These are phyloP conservation scores for Luffia ferchaultella DNA, from an alignment of 2,888 invertebrate genomes.

Conservation along the genomic window DNA sequence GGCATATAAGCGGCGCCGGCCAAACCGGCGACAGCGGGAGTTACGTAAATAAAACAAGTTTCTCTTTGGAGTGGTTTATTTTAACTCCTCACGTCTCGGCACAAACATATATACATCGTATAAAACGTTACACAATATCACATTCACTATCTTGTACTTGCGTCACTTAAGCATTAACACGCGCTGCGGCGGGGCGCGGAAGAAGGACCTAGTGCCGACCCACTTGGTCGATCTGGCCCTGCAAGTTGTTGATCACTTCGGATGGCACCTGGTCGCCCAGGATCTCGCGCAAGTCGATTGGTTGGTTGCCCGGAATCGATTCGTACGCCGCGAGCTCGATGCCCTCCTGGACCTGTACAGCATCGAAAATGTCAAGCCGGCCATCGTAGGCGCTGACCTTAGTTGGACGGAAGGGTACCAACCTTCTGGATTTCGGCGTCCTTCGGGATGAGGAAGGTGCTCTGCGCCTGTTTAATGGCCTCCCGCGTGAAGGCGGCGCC, in stretches of 20 bases:
- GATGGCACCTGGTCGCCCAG: conserved; percentile 86
- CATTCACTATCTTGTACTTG: conserved; percentile 45
- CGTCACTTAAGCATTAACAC: conserved; percentile 70
- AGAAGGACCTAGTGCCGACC: conserved; percentile 72
- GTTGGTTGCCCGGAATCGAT: conserved; percentile 85
- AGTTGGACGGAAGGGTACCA: conserved; percentile 5
- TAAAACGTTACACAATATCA: conserved; percentile 51
- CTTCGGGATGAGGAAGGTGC: conserved; percentile 84
- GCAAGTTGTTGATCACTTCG: conserved; percentile 88
- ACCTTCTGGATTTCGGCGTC: conserved; percentile 89
- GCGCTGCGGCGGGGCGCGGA: conserved; percentile 74
- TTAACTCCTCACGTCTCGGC: conserved; percentile 42
- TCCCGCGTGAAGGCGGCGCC: conserved; percentile 86
- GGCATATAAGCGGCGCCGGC: neutral
- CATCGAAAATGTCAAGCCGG: no score
- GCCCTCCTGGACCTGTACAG: conserved; percentile 77
- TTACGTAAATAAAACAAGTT: conserved; percentile 35
- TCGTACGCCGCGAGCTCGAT: conserved; percentile 88
- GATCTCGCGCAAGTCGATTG: conserved; percentile 84
- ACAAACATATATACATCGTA: conserved; percentile 42
- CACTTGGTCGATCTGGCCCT: conserved; percentile 85
- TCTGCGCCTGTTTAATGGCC: conserved; percentile 87
- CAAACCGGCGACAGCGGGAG: conserved; percentile 3
- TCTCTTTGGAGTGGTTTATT: conserved; percentile 39
- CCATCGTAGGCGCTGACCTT: neutral